Evolutionary conservation across 2,113 vertebrate species (phyloP), one percentile per base, ranked within the genome.

Genomic region (Poeciliopsis turrubarensis): DNA sequence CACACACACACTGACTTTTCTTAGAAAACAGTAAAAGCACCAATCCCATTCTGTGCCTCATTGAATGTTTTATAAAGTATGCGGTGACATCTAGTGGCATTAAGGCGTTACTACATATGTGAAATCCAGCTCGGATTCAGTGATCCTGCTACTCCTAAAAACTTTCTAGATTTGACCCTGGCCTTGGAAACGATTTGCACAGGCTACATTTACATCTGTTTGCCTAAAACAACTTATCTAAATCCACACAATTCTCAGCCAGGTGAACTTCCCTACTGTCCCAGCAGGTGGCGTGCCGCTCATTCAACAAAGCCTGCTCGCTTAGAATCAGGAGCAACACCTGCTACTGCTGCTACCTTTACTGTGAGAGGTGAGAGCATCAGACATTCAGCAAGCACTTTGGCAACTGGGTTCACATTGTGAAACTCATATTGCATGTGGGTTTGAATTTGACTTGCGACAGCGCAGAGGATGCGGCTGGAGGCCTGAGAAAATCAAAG

Each of bases 261-360:
- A 10, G 51, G 25, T 57, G 51, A 57, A 25, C 51, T 57, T n/a
- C n/a, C 17, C 5, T 7, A 71, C 37, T 79, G 44, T 29, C 5
- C 0, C 63, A 72, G 12, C 89, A 98, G 98, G 96, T 98, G 70
- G 94, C 89, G 0, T 99, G 98, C 80, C 93, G 89, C 31, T 94
- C 93, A 0, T 89, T 89, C 69, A 92, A 91, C 12, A 95, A 86
- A 74, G 66, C 86, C 0, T 99, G 98, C 81, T 94, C 90, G 77
- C 82, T 99, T 79, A 96, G 93, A 84, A 80, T 99, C 83, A 95
- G 91, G 86, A 95, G 96, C 84, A 95, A 97, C 89, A 97, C 96
- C 0, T 99, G 98, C 86, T 98, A 97, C 87, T 99, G 98, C 95
- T 99, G 98, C 79, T 96, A 98, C 89, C 93, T 99, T 57, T 96